Evolutionary conservation across 1,140 invertebrate genomes (phyloP).

Genomic region (Trichogramma pretiosum): DNA sequence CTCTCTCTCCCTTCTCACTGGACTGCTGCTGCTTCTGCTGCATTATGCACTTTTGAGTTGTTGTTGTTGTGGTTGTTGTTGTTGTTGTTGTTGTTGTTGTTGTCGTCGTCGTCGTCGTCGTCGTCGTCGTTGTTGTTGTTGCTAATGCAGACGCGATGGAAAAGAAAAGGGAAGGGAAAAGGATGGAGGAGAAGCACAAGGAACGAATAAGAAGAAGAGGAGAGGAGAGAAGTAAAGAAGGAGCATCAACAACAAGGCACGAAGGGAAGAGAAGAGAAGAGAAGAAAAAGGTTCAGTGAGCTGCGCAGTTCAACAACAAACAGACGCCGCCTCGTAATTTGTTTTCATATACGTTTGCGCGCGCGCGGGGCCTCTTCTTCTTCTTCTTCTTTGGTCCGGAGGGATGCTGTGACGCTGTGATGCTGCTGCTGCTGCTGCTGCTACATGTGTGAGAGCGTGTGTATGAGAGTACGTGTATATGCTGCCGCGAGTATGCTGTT

Average conservation of each 20-base stretch:
- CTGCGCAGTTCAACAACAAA: slow-evolving; percentile 30
- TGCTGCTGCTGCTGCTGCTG: no score
- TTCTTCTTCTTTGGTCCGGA: neutral
- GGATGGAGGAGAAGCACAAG: slow-evolving; percentile 13
- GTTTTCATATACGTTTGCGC: slow-evolving; percentile 37
- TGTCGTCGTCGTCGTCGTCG: no score
- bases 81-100: no score
- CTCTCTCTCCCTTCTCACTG: neutral
- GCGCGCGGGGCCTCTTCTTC: slow-evolving; percentile 31
- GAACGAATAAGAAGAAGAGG: slow-evolving; percentile 14
- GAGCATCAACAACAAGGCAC: slow-evolving; percentile 8
- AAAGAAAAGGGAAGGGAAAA: slow-evolving; percentile 9
- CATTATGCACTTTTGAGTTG: no score
- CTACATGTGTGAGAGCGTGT: no score
- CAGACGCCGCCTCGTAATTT: slow-evolving; percentile 43
- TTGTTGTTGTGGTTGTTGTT: no score
- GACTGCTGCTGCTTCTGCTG: no score
- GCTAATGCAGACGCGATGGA: neutral
- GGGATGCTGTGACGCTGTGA: no score
- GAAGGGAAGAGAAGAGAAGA: neutral
- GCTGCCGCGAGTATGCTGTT: no score
- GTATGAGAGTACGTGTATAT: no score
- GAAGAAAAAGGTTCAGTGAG: slow-evolving; percentile 6
- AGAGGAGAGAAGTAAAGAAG: slow-evolving; percentile 10
- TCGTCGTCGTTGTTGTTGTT: no score